A percentile compares a stretch with the other conserved stretches of the same genome.
These are phyloP conservation scores for Oreocharis arfaki DNA, from an alignment of 2,113 vertebrate species.

Conservation along the genomic window DNA sequence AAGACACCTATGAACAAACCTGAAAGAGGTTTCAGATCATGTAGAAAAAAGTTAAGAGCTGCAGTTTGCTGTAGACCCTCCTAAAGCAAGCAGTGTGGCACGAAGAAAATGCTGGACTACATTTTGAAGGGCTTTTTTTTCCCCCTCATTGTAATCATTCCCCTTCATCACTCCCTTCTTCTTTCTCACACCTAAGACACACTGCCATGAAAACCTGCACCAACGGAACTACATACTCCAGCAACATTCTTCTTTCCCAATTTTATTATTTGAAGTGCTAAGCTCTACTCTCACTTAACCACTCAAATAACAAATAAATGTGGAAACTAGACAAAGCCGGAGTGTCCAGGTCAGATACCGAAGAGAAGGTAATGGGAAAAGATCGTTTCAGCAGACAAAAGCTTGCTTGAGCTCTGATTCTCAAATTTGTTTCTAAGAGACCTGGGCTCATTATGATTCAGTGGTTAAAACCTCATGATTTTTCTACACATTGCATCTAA, in stretches of 20 bases:
- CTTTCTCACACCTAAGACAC: background rate
- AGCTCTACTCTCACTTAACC: background rate
- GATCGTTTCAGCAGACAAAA: background rate
- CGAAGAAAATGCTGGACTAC: background rate
- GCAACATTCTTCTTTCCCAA: background rate
- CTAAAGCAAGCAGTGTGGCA: background rate
- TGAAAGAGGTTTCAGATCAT: background rate
- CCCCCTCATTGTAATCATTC: fast-evolving
- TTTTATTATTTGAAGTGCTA: background rate
- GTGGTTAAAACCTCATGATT: background rate
- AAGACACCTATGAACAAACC: background rate
- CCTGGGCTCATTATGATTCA: background rate
- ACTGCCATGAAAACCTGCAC: background rate
- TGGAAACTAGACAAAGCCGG: background rate
- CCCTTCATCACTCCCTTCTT: background rate
- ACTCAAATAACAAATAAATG: background rate
- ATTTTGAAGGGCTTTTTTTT: background rate
- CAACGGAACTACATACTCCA: background rate
- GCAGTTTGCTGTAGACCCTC: background rate
- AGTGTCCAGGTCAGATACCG: background rate
- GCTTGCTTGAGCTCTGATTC: background rate
- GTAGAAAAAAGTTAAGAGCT: background rate
- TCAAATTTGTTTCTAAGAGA: background rate
- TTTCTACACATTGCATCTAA: background rate
- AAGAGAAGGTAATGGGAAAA: background rate